phyloP scores from a whole-genome alignment of 2,888 invertebrate species.

The Stenchaetothrips biformis region DNA sequence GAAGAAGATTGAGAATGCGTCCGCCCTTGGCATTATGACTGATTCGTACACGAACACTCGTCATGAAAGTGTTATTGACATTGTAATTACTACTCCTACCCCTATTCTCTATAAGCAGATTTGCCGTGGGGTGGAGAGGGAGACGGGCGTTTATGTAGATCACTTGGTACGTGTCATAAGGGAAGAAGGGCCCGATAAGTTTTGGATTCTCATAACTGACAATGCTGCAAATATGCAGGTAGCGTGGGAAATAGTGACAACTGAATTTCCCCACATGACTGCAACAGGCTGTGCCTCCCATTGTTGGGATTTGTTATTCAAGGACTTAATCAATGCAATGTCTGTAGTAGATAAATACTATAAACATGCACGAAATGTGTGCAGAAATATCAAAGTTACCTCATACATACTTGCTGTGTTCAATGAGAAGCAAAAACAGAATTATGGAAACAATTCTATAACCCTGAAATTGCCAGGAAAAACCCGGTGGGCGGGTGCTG shows the following conservation, averaged over 20 bases:
- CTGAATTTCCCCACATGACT: not conserved
- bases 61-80: constrained; percentile 5
- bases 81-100: not conserved
- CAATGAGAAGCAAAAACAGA: constrained; percentile 21
- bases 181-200: constrained; percentile 21
- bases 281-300: constrained; percentile 30
- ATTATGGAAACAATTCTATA: not conserved
- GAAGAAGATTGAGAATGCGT: not conserved
- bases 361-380: not conserved
- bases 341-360: not conserved
- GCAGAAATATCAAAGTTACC: not conserved
- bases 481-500: constrained; percentile 26
- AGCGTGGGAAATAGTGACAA: constrained; percentile 23
- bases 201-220: constrained; percentile 25
- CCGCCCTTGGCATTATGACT: not conserved
- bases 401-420: constrained; percentile 26
- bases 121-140: constrained; percentile 8
- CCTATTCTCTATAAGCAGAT: constrained; percentile 27
- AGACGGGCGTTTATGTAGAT: constrained; percentile 26
- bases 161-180: not conserved
- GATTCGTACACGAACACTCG: constrained; percentile 13
- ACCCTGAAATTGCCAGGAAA: constrained; percentile 28
- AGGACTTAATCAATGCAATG: not conserved
- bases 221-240: constrained; percentile 30
- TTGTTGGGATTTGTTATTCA: constrained; percentile 25